Base-by-base conservation (phyloP, 2,888 invertebrate species). In the Drosophila neonasuta region DNA sequence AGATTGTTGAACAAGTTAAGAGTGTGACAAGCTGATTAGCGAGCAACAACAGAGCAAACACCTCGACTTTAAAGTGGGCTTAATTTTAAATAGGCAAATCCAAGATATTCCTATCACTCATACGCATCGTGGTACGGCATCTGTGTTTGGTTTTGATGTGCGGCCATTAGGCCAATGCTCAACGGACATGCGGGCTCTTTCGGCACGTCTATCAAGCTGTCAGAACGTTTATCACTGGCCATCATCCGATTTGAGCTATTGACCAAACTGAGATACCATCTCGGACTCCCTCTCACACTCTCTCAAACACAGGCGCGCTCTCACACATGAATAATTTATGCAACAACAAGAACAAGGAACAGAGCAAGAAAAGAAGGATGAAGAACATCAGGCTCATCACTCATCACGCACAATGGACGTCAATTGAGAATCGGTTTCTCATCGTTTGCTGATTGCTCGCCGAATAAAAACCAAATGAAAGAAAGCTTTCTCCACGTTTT, bases 151-250 rank as follows among this genome's bases (percentile, higher is more conserved):
- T 9, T 13, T 36, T 61, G 67, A 56, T 67, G 34, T 52, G 58
- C 44, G 39, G 32, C 49, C 52, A 66, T 74, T 52, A 46, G 65
- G 46, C 17, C 17, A 36, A 44, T 15, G 17, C 52, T 65, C 58
- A 79, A 63, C 54, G 66, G 59, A 60, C 56, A 71, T 69, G 66
- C 65, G 72, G 67, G 72, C 44, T 57, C 66, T 69, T 64, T 68
- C 67, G 59, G 67, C 74, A 64, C 77, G 74, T 77, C 68, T 67
- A 72, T 75, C 78, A 72, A 75, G 54, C 70, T 78, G 78, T 75
- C 78, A 74, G 69, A 72, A 55, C 75, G 78, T 77, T 78, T 78
- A 78, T 78, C 77, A 78, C 77, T 63, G 57, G 72, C 68, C 56
- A 75, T 75, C 74, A 74, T 66, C 68, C 69, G 68, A 71, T 72